Evolutionary conservation across 2,888 invertebrate genomes (phyloP), one percentile per base, ranked within the genome.

Genomic region (Lasius fuliginosus): DNA sequence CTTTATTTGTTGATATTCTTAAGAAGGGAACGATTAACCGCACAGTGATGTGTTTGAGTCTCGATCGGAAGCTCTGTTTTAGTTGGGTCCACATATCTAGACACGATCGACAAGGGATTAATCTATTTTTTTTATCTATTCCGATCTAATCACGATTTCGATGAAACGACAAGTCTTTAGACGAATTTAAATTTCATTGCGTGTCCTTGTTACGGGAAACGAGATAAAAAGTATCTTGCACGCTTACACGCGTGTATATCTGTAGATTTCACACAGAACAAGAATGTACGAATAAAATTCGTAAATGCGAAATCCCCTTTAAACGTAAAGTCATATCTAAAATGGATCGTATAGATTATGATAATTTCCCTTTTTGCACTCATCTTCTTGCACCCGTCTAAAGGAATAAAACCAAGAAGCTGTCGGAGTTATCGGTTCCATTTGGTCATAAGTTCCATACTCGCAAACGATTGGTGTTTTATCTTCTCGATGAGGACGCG

Each of bases 391-490:
- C n/a, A n/a, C n/a, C n/a, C 30, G 36, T 49, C 36, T 11, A 40
- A 53, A 71, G 53, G 36, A 67, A 15, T 15, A 11, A 49, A 75
- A 33, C 9, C 18, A 12, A 36, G 27, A 36, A 23, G 36, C 15
- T 76, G 23, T 23, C 27, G 23, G 23, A 12, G 49, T 68, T 77
- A 77, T 77, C 46, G 30, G 53, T 30, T 68, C 5, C 49, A 53
- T 23, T 79, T 74, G 33, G 15, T 53, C n/a, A 30, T 12, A 46
- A 49, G 49, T 23, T n/a, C 1, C n/a, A 53, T 33, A 33, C 40
- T 27, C 3, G 56, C 27, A 9, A 53, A 27, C 23, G 30, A 67
- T 58, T 58, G 30, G 40, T 23, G n/a, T 71, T 71, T n/a, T 73
- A 60, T 42, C 56, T 79, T 46, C 15, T 58, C 23, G 30, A 5